Conservation (phyloP, 2,888 invertebrate genomes). For the Thumatha senex region DNA sequence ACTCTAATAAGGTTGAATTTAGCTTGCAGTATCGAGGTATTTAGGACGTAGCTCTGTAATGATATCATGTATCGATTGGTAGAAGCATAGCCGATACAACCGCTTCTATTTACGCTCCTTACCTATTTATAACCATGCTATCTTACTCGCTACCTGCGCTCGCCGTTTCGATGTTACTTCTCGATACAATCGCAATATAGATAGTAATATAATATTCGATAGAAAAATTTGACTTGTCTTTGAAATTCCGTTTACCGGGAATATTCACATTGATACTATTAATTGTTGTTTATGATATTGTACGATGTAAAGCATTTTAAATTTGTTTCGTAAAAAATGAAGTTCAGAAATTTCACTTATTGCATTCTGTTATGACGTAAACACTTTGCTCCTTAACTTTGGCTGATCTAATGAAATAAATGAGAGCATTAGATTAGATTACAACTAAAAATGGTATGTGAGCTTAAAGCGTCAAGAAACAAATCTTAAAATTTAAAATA, state of each 20-base stretch:
- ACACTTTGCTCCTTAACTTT: no score
- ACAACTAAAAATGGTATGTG: no score
- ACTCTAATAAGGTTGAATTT: constrained; percentile 42
- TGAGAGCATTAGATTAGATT: no score
- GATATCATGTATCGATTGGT: constrained; percentile 74
- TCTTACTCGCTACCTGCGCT: constrained; percentile 72
- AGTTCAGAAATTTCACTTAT: no score
- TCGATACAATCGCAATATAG: constrained; percentile 34
- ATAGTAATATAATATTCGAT: constrained; percentile 29
- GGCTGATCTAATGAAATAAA: no score
- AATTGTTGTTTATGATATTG: constrained; percentile 8
- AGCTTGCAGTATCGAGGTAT: constrained; percentile 20
- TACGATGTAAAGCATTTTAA: constrained; percentile 12
- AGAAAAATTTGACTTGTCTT: constrained; percentile 24
- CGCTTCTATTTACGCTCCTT: constrained; percentile 80
- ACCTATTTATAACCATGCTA: constrained; percentile 79
- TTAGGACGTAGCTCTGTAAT: constrained; percentile 44
- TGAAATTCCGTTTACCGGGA: constrained; percentile 30
- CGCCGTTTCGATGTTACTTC: constrained; percentile 44
- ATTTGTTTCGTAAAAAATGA: no score
- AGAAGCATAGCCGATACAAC: constrained; percentile 75
- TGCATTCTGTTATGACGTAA: not conserved
- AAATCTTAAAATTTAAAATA: no score
- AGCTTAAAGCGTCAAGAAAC: no score
- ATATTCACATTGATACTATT: constrained; percentile 10